Base-by-base conservation (phyloP, 2,888 invertebrate species). In the Chloromyia formosa region DNA sequence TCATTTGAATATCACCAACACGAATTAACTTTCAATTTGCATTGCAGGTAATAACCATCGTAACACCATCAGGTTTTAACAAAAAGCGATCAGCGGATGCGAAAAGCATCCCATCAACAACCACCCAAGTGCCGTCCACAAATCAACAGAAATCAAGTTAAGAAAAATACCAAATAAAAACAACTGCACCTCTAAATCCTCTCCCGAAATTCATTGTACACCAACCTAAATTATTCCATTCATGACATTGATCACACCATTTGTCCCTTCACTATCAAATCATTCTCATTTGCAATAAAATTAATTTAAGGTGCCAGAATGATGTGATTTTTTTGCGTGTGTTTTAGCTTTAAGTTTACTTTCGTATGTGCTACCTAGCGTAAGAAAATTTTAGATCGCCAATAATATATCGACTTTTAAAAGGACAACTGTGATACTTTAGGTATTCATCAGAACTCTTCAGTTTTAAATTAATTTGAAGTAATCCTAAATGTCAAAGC, bases 271-370 rank as follows among this genome's bases (percentile, higher is more conserved):
- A 69, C 12, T 49, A 49, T 49, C 49, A 49, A 49, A 49, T n/a
- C 60, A 60, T 60, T 60, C 49, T 49, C 60, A 27, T 20, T 71
- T 58, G 27, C 56, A 71, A 56, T 71, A 40, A 16, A 42, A 66
- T 66, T 75, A 75, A 74, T 69, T 27, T 76, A 75, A 76, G 76
- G 76, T 76, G 76, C 76, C 76, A 76, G 71, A 69, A 71, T 73
- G 64, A 73, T 54, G 66, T 66, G 66, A 66, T 66, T 66, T 66
- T 35, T 66, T 1, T 49, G 66, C 3, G 66, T 66, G 66, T 49
- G 49, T 66, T 20, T 20, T 53, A 53, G 20, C 9, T 66, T 16
- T 66, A 49, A 45, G 18, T 45, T 5, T 12, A 40, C 1, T 22
- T 66, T n/a, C 14, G 66, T 16, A 66, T 66, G 66, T 66, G 66